Percentiles rank a stretch among this genome's conserved stretches.
phyloP scores from a whole-genome alignment of 2,113 vertebrate genomes.

The Mus musculus region GRCm39 chr1:51228501-51229000 shows the following conservation, averaged over 20 bases:
- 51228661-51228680: conserved; percentile 9
- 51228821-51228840: background rate
- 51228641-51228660: background rate
- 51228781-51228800: conserved; percentile 25
- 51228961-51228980: background rate
- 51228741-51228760: background rate
- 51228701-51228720: background rate
- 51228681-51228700: conserved; percentile 20
- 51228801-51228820: conserved; percentile 18
- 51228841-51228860: background rate
- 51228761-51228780: conserved; percentile 35
- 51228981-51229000: conserved; percentile 8
- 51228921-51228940: conserved; percentile 58
- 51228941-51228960: background rate
- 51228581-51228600: background rate
- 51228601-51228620: conserved; percentile 53
- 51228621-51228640: background rate
- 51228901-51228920: conserved; percentile 32
- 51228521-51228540: background rate
- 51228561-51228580: background rate
- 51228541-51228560: background rate
- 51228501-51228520: background rate
- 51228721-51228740: background rate
- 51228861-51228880: background rate
- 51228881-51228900: conserved; percentile 43